Conservation (phyloP, 2,113 vertebrate species). For the Hippoglossus stenolepis region DNA sequence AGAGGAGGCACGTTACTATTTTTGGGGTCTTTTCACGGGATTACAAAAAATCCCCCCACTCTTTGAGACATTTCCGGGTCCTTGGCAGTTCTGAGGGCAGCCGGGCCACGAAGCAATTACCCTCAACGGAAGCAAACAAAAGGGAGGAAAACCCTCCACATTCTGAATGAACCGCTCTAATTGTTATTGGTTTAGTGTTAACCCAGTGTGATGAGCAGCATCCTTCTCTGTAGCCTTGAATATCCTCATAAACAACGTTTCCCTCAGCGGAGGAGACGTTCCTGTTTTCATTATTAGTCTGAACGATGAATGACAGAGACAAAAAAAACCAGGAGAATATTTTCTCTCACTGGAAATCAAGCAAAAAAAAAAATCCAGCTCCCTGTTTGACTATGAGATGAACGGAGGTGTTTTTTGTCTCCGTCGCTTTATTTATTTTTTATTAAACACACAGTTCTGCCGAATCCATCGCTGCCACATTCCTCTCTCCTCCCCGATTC, state of each 20-base stretch:
- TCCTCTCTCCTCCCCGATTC: neutral
- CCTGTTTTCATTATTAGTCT: constrained; percentile 11
- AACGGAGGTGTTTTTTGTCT: constrained; percentile 16
- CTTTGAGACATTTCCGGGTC: neutral
- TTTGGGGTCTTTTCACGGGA: neutral
- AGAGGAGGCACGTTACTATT: no score
- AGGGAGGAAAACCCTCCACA: neutral
- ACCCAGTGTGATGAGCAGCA: neutral
- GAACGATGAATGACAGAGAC: neutral
- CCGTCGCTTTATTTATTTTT: constrained; percentile 4
- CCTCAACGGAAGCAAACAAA: neutral
- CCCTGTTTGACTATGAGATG: neutral
- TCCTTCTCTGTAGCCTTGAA: constrained; percentile 14
- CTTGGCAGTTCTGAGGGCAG: neutral
- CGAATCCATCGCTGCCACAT: neutral
- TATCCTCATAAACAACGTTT: neutral
- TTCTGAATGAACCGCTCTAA: neutral
- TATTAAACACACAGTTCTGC: constrained; percentile 17
- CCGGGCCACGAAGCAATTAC: neutral
- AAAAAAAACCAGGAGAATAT: constrained; percentile 2
- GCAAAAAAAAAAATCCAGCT: neutral
- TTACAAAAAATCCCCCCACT: neutral
- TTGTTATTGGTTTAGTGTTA: no score
- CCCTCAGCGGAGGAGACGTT: neutral
- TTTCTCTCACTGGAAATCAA: constrained; percentile 42